Conservation (phyloP, 2,888 invertebrate species). For the Frankliniella intonsa region DNA sequence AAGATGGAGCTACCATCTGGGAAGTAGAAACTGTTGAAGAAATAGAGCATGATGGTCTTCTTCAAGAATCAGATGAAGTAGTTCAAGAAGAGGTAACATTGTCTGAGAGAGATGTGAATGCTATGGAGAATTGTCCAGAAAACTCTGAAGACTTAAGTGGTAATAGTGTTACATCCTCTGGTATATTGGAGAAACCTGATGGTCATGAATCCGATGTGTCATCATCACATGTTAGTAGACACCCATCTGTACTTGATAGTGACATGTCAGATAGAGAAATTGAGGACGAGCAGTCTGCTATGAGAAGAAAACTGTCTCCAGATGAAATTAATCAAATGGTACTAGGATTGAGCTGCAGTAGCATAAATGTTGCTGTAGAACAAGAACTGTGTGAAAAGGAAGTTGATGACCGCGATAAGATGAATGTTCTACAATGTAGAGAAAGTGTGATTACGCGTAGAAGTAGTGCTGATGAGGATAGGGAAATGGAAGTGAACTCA, state of each 20-base stretch:
- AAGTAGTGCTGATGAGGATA: not conserved
- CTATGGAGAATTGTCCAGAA: not conserved
- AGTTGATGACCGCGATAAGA: not conserved
- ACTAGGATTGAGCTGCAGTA: not conserved
- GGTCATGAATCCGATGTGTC: not conserved
- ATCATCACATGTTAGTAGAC: not conserved
- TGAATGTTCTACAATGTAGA: not conserved
- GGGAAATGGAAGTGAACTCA: not conserved
- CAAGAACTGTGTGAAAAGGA: conserved; percentile 27
- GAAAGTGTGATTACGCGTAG: conserved; percentile 2
- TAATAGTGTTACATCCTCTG: not conserved
- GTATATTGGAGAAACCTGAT: not conserved
- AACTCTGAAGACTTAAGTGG: not conserved
- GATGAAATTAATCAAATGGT: conserved; percentile 17
- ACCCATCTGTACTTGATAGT: conserved; percentile 28
- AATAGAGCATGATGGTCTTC: conserved; percentile 7
- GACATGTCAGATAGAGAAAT: conserved; percentile 30
- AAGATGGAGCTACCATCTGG: conserved; percentile 8
- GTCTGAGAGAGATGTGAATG: conserved; percentile 25
- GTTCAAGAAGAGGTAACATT: conserved; percentile 30
- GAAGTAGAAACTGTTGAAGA: not conserved
- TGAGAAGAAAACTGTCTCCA: not conserved
- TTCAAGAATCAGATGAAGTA: conserved; percentile 28
- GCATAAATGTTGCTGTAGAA: conserved; percentile 6
- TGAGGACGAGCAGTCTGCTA: conserved; percentile 27